A percentile compares a stretch with the other conserved stretches of the same genome.
These are phyloP conservation scores for Calliphora vicina DNA, from an alignment of 1,140 invertebrate species.

Conservation along the genomic window DNA sequence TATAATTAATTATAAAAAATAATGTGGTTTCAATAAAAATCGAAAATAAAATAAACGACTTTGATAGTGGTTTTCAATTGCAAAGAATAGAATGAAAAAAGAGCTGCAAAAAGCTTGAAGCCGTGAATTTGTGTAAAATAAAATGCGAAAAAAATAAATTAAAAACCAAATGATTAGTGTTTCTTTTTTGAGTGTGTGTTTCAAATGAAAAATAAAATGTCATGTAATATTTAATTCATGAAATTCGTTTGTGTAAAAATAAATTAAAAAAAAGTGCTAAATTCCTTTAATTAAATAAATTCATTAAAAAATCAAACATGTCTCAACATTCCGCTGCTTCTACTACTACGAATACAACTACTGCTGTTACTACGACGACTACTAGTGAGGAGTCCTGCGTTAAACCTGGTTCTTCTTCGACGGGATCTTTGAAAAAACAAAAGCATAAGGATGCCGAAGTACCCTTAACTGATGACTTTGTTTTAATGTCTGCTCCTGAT, in stretches of 20 bases:
- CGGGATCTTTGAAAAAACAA: not conserved
- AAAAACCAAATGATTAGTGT: not conserved
- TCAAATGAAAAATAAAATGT: slow-evolving; percentile 1
- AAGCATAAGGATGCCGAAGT: not conserved
- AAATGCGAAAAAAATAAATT: not conserved
- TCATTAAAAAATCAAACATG: not conserved
- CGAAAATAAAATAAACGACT: not conserved
- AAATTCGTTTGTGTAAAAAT: not conserved
- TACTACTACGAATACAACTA: not conserved
- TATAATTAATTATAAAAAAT: not conserved
- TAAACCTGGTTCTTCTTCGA: not conserved
- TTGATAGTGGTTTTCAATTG: too few relatives aligned
- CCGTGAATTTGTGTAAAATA: slow-evolving; percentile 7
- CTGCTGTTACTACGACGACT: not conserved
- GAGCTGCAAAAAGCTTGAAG: not conserved
- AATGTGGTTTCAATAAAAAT: not conserved
- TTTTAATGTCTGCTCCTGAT: slow-evolving; percentile 15
- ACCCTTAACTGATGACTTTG: slow-evolving; percentile 12
- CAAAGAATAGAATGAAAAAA: not conserved
- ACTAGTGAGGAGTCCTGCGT: not conserved
- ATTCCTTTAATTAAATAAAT: too few relatives aligned
- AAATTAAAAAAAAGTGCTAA: not conserved
- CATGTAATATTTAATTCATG: not conserved
- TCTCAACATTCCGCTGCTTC: not conserved
- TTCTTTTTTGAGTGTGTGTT: too few relatives aligned